These are phyloP conservation scores for Heliconius aoede DNA, from an alignment of 2,888 invertebrate species.

Conservation along the genomic window DNA sequence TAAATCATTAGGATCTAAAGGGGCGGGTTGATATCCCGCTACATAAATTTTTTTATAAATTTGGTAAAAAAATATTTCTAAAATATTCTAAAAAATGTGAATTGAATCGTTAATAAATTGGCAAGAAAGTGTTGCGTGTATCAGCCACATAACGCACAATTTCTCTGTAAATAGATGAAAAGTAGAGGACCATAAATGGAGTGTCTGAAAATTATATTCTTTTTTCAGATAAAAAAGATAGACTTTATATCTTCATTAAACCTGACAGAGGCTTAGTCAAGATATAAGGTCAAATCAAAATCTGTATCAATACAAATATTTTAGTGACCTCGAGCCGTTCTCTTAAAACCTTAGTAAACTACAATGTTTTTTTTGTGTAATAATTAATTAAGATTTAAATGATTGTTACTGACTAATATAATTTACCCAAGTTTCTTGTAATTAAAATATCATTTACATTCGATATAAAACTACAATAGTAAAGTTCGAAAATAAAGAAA, in stretches of 20 bases:
- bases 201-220: not conserved
- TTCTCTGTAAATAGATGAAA: not conserved
- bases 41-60: too few species aligned
- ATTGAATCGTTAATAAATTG: too few species aligned
- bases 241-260: not conserved
- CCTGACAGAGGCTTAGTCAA: too few species aligned
- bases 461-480: not conserved
- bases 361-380: not conserved
- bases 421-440: not conserved
- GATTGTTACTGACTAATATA: slow-evolving; percentile 13
- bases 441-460: not conserved
- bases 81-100: too few species aligned
- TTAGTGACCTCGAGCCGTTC: slow-evolving; percentile 4
- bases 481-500: too few species aligned
- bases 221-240: not conserved
- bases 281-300: too few species aligned
- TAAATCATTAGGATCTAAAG: too few species aligned
- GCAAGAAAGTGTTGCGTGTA: too few species aligned
- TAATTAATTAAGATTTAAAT: slow-evolving; percentile 1
- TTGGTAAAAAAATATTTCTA: too few species aligned
- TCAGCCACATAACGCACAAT: not conserved
- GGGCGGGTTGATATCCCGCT: too few species aligned
- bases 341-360: slow-evolving; percentile 7
- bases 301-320: not conserved
- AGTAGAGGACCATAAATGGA: not conserved